These are phyloP conservation scores for Andrena cerasifolii DNA, from an alignment of 1,140 invertebrate species.

Conservation along the genomic window DNA sequence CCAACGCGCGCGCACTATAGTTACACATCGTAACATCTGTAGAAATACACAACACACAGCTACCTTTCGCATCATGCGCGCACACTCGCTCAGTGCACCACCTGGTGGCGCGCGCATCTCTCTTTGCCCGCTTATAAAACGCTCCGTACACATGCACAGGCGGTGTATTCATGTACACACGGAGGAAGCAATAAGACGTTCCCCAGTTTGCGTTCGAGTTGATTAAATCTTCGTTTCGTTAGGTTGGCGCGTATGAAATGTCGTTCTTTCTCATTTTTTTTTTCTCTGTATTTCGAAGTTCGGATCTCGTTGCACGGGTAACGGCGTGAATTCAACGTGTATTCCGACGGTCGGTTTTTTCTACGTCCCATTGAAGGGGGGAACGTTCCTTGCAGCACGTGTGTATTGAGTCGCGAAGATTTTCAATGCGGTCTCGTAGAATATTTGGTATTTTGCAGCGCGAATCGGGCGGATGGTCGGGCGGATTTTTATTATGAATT, in stretches of 20 bases:
- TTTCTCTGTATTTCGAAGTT: not conserved
- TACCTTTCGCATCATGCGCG: constrained; percentile 48
- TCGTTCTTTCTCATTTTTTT: not conserved
- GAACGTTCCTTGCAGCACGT: too few species aligned
- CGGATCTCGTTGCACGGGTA: too few species aligned
- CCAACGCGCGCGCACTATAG: not conserved
- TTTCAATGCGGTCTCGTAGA: too few species aligned
- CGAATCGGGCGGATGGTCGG: too few species aligned
- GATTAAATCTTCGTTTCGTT: constrained; percentile 20
- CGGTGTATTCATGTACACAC: constrained; percentile 7
- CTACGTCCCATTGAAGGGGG: too few species aligned
- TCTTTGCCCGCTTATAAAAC: constrained; percentile 45
- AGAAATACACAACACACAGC: constrained; percentile 55
- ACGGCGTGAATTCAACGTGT: too few species aligned
- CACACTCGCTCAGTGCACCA: constrained; percentile 61
- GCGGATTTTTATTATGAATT: not conserved
- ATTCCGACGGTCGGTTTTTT: too few species aligned
- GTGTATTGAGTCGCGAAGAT: too few species aligned
- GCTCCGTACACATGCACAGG: constrained; percentile 16
- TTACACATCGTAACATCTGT: constrained; percentile 48
- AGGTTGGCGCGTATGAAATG: constrained; percentile 9
- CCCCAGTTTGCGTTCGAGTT: constrained; percentile 10
- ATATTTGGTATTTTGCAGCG: too few species aligned
- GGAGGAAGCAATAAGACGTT: constrained; percentile 21
- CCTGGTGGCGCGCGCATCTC: constrained; percentile 66